A percentile compares a stretch with the other conserved stretches of the same genome.
These are phyloP conservation scores for Zoanthus gigantus DNA, from an alignment of 92 coral and sea anemone genomes.

Conservation along the genomic window DNA sequence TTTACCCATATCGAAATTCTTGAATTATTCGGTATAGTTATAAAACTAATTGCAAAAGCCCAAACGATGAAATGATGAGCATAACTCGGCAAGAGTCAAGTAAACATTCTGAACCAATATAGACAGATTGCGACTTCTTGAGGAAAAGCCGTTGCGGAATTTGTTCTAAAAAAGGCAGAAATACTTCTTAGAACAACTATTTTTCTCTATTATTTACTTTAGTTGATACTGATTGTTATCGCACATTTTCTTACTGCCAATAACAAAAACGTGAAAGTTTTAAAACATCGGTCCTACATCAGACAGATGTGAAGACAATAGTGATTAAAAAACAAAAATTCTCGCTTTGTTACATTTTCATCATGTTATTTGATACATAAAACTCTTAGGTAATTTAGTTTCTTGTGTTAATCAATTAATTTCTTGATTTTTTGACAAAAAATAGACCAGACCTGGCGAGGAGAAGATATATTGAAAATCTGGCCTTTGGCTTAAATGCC, in stretches of 20 bases:
- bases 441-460: background rate
- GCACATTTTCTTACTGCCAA: background rate
- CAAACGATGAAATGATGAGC: background rate
- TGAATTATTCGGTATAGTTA: no score
- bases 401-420: background rate
- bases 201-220: background rate
- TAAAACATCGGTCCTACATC: constrained; percentile 1
- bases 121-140: background rate
- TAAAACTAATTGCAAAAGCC: no score
- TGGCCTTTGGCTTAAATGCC: no score
- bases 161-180: background rate
- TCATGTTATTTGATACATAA: background rate
- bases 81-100: background rate
- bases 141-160: no score
- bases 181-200: constrained; percentile 3
- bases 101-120: background rate
- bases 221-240: background rate
- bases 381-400: background rate
- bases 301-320: constrained; percentile 40
- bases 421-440: background rate
- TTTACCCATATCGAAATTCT: background rate
- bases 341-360: background rate
- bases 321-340: background rate
- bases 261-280: background rate
- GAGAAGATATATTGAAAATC: background rate